These are phyloP conservation scores for Lissonota sp. DNA, from an alignment of 2,888 invertebrate genomes.

Conservation along the genomic window DNA sequence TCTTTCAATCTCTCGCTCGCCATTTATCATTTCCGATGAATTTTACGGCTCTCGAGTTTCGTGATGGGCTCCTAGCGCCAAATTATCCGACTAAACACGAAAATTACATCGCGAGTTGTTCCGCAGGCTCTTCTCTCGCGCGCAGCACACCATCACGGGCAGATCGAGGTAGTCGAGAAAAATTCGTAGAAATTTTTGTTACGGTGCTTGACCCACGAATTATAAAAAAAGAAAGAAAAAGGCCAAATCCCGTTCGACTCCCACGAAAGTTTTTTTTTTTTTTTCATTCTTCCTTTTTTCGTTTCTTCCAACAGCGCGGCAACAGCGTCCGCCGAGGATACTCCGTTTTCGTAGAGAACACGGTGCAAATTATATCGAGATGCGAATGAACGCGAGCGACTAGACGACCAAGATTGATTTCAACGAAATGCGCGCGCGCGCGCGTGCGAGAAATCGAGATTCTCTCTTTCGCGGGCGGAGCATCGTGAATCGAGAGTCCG, in stretches of 20 bases:
- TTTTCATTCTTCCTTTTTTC: constrained; percentile 19
- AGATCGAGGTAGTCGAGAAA: constrained; percentile 11
- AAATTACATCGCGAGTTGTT: constrained; percentile 41
- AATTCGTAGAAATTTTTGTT: constrained; percentile 58
- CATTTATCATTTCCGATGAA: constrained; percentile 30
- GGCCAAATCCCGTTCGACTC: constrained; percentile 41
- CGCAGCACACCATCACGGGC: neutral
- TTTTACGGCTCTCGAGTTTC: constrained; percentile 55
- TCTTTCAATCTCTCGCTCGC: neutral
- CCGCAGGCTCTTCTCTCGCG: neutral
- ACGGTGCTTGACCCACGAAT: constrained; percentile 42
- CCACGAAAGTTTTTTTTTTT: constrained; percentile 48
- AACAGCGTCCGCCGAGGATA: constrained; percentile 30
- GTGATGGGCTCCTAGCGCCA: constrained; percentile 51
- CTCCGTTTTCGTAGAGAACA: constrained; percentile 14
- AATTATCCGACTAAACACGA: constrained; percentile 46
- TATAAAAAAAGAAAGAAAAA: neutral
- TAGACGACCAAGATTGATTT: constrained; percentile 50
- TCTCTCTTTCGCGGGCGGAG: constrained; percentile 13
- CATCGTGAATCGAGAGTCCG: constrained; percentile 1
- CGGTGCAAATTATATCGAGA: constrained; percentile 30
- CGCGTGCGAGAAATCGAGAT: constrained; percentile 33
- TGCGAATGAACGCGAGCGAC: constrained; percentile 10
- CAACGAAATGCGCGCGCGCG: constrained; percentile 26
- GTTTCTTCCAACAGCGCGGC: neutral